These are phyloP conservation scores for Sander lucioperca DNA, from an alignment of 2,113 vertebrate species.

Conservation along the genomic window DNA sequence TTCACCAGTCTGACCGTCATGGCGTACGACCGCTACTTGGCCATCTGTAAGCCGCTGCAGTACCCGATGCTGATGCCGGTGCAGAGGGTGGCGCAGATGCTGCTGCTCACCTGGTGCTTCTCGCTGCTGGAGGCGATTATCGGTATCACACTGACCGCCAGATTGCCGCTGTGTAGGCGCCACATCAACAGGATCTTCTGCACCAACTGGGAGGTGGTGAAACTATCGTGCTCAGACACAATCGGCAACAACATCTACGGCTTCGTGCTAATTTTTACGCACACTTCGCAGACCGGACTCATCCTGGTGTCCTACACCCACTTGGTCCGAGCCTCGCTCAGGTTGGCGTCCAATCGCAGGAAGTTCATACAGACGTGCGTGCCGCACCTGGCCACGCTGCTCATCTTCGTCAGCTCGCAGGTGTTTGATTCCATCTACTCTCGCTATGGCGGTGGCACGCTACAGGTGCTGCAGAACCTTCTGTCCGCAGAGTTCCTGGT, in stretches of 20 bases:
- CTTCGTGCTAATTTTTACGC: conserved; percentile 47
- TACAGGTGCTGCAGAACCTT: conserved; percentile 44
- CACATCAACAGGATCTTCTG: conserved; percentile 68
- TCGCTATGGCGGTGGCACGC: conserved; percentile 50
- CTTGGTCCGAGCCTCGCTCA: conserved; percentile 51
- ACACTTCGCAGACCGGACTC: conserved; percentile 45
- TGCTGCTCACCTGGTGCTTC: conserved; percentile 70
- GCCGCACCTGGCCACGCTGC: conserved; percentile 71
- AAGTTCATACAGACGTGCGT: conserved; percentile 76
- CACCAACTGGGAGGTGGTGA: conserved; percentile 77
- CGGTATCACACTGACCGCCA: conserved; percentile 12
- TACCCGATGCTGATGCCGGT: conserved; percentile 70
- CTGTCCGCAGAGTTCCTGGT: conserved; percentile 72
- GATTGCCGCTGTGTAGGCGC: conserved; percentile 58
- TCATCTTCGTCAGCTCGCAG: conserved; percentile 53
- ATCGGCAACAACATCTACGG: conserved; percentile 66
- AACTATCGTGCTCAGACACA: conserved; percentile 60
- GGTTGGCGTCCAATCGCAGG: conserved; percentile 36
- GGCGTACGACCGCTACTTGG: conserved; percentile 79
- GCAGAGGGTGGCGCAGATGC: conserved; percentile 43
- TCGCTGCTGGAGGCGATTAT: conserved; percentile 38
- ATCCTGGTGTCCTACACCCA: conserved; percentile 67
- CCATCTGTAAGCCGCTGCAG: conserved; percentile 75
- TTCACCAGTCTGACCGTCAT: conserved; percentile 73
- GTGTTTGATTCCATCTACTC: conserved; percentile 69